These are phyloP conservation scores for Chelonia mydas DNA, from an alignment of 2,797 vertebrate genomes.

Conservation along the genomic window DNA sequence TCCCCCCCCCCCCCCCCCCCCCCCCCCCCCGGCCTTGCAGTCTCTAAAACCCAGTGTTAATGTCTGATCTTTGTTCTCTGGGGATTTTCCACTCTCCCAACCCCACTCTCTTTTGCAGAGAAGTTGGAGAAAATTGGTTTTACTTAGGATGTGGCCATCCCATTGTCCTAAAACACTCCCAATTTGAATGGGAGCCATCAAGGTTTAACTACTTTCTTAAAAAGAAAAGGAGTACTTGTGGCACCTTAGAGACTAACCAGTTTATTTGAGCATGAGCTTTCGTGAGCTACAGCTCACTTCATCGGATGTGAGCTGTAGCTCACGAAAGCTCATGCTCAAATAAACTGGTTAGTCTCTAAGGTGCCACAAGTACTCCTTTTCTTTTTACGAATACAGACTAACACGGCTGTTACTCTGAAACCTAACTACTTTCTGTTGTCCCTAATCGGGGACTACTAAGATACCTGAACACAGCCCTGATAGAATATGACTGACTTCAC, in stretches of 20 bases:
- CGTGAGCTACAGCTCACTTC: too few relatives aligned
- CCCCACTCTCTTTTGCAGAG: background rate
- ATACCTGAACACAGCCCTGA: background rate
- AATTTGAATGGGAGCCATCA: background rate
- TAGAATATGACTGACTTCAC: background rate
- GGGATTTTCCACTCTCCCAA: background rate
- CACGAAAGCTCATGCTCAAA: too few relatives aligned
- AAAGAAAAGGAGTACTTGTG: too few relatives aligned
- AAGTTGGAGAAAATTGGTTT: background rate
- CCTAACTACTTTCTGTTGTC: background rate
- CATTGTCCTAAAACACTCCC: background rate
- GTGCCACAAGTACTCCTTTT: too few relatives aligned
- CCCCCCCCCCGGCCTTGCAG: too few relatives aligned
- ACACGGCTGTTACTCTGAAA: too few relatives aligned
- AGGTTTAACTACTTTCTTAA: background rate
- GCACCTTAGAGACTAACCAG: too few relatives aligned
- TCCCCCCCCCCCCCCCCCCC: accelerated
- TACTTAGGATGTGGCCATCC: background rate
- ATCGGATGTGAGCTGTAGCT: too few relatives aligned
- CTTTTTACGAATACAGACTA: too few relatives aligned
- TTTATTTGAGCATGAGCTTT: too few relatives aligned
- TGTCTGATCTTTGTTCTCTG: background rate
- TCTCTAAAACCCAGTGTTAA: background rate
- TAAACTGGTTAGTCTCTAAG: too few relatives aligned
- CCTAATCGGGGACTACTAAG: background rate